Base-by-base conservation (phyloP, 2,113 vertebrate genomes). In the Vulpes lagopus region DNA sequence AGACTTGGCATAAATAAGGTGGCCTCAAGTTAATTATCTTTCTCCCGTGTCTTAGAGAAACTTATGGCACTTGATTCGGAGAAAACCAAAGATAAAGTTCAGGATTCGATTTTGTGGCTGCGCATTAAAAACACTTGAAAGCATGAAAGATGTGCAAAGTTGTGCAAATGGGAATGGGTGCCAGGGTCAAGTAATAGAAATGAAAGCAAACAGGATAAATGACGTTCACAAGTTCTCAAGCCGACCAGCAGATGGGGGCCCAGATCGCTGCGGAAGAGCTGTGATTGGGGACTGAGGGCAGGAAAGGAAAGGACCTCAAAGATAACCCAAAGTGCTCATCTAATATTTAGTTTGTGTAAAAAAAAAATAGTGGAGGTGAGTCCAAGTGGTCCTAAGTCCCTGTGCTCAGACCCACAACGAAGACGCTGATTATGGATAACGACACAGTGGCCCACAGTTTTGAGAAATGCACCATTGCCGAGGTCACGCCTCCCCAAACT, bases 241-340 rank as follows among this genome's bases (percentile, higher is more conserved):
- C 32, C 95, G 67, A 49, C 96, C 91, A 97, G 95, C 59, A 92
- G 90, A 59, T 97, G 93, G 60, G 30, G 76, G 3, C 19, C 20
- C 32, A 88, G 89, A 57, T 94, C 93, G 20, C 25, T 81, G 11
- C 5, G 1, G 2, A 82, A 60, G 35, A 76, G 27, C 27, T 89
- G n/a, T 19, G 57, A 86, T 73, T 62, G 27, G 30, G 30, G 17
- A 55, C 3, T 10, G 25, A 65, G n/a, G 35, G 62, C 5, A 59
- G 78, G 65, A 65, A 86, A 60, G 25, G 71, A 65, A 55, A 82
- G 11, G 14, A 64, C 11, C 53, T 80, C 30, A 60, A 91, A 89
- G 78, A 67, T 53, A 51, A 60, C 55, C 2, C 78, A 87, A 80
- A 83, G 71, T 84, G 64, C 11, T 95, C 23, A 65, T 60, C 51